Conservation (phyloP, 92 coral and sea anemone genomes). For the Zoanthus gigantus region DNA sequence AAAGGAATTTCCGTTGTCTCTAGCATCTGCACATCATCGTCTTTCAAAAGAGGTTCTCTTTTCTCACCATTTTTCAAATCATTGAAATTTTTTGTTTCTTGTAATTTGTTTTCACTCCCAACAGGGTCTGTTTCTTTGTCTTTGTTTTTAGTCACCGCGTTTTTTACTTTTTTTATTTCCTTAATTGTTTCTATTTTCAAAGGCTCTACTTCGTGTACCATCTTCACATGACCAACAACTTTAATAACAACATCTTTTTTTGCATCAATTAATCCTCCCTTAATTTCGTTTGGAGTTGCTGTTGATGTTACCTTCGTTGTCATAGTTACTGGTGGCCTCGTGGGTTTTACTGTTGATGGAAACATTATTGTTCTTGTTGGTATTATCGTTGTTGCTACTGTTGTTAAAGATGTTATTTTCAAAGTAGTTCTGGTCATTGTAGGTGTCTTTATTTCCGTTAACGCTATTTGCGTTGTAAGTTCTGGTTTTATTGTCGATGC, state of each 20-base stretch:
- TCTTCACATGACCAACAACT: constrained; percentile 24
- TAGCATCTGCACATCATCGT: constrained; percentile 18
- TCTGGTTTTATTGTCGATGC: background rate
- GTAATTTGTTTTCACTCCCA: background rate
- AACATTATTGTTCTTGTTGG: background rate
- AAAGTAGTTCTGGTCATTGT: background rate
- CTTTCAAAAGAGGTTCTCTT: constrained; percentile 24
- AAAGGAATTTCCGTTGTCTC: background rate
- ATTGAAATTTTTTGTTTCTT: background rate
- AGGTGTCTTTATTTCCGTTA: background rate
- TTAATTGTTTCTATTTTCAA: background rate
- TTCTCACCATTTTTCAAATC: background rate
- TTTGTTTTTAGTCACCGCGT: background rate
- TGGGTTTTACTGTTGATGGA: background rate
- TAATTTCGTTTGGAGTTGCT: background rate
- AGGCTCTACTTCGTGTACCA: background rate
- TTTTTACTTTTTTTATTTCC: constrained; percentile 14
- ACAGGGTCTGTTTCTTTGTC: constrained; percentile 1
- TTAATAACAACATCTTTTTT: background rate
- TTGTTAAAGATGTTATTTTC: background rate
- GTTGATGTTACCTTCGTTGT: background rate
- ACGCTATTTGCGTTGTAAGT: background rate
- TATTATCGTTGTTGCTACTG: background rate
- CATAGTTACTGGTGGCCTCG: background rate
- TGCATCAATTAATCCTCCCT: background rate